Evolutionary conservation across 2,797 vertebrate species (phyloP).

Genomic region (Simalia tracyae): DNA sequence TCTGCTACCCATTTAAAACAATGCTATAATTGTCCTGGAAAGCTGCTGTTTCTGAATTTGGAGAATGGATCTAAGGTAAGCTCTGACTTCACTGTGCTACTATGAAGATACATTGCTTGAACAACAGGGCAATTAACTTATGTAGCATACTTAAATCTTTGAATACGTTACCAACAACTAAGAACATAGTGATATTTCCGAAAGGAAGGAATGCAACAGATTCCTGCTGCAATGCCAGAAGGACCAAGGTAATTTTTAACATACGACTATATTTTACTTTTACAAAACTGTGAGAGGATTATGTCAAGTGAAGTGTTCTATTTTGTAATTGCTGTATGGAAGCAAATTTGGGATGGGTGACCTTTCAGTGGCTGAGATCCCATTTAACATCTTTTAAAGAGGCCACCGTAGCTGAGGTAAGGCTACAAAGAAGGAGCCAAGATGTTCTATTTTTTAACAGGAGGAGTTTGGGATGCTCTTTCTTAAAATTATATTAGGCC

Average conservation of each 20-base stretch:
- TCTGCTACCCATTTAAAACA: not conserved
- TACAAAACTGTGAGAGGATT: not conserved
- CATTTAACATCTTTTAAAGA: not conserved
- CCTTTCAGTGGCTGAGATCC: not conserved
- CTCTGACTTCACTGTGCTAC: not conserved
- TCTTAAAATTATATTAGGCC: not conserved
- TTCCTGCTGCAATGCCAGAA: not conserved
- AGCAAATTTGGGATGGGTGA: not conserved
- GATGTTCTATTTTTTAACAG: not conserved
- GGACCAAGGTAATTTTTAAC: not conserved
- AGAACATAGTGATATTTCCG: not conserved
- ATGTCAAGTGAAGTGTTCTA: not conserved
- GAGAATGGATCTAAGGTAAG: not conserved
- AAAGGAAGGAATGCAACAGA: not conserved
- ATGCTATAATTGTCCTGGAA: not conserved
- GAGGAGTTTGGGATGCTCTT: not conserved
- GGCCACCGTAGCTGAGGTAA: not conserved
- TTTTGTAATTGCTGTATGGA: not conserved
- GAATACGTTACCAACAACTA: not conserved
- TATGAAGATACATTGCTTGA: not conserved
- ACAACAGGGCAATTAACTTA: not conserved
- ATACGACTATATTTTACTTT: not conserved
- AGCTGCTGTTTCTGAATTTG: not conserved
- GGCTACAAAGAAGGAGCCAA: not conserved
- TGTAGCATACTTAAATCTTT: not conserved